A percentile compares a stretch with the other conserved stretches of the same genome.
These are phyloP conservation scores for Hyles lineata DNA, from an alignment of 2,888 invertebrate species.

Conservation along the genomic window DNA sequence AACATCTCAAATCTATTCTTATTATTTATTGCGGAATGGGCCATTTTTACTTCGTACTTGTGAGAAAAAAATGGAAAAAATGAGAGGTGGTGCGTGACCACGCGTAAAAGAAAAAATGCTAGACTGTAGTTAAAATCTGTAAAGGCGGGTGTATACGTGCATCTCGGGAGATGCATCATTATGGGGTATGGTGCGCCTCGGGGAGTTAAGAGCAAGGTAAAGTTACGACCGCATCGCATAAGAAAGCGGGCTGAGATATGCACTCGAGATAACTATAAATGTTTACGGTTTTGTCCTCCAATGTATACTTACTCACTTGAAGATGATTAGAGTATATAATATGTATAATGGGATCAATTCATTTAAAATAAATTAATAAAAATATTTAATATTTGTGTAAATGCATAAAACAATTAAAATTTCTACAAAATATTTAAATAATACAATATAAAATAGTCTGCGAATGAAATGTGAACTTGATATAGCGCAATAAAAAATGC, in stretches of 20 bases:
- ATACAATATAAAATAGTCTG: background rate
- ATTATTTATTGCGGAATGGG: constrained; percentile 17
- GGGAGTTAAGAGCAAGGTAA: constrained; percentile 54
- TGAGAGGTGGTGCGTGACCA: constrained; percentile 55
- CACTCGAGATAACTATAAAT: constrained; percentile 10
- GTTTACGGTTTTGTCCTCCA: constrained; percentile 7
- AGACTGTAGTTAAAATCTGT: constrained; percentile 67
- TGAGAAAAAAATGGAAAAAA: constrained; percentile 33
- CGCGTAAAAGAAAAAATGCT: constrained; percentile 55
- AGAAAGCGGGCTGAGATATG: constrained; percentile 23
- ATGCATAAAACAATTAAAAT: too few species aligned
- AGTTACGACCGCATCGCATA: constrained; percentile 32
- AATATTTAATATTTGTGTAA: background rate
- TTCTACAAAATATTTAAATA: background rate
- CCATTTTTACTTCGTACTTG: constrained; percentile 8
- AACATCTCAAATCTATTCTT: constrained; percentile 23
- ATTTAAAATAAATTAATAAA: background rate
- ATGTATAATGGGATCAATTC: background rate
- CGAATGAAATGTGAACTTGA: background rate
- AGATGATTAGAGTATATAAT: background rate
- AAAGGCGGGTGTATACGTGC: constrained; percentile 59
- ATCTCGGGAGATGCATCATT: constrained; percentile 82
- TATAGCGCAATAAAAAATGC: too few species aligned
- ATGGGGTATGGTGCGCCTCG: constrained; percentile 67
- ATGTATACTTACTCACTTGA: background rate